Conservation (phyloP, 1,140 invertebrate species). For the Atta colombica region DNA sequence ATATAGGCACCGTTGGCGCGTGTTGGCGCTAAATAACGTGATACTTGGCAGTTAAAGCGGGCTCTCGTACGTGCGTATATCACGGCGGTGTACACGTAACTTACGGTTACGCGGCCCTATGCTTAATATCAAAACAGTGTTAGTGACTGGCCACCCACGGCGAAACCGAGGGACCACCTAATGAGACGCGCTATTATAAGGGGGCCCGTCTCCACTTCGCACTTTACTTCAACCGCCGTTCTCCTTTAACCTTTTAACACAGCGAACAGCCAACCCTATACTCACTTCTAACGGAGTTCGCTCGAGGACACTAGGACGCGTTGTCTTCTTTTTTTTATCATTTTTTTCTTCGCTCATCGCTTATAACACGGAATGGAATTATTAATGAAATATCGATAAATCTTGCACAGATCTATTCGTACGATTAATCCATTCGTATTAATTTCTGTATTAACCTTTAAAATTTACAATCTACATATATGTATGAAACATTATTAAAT, state of each 20-base stretch:
- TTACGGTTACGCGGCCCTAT: slow-evolving; percentile 69
- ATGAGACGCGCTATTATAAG: slow-evolving; percentile 75
- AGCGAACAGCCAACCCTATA: slow-evolving; percentile 76
- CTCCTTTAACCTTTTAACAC: slow-evolving; percentile 73
- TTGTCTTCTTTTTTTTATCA: neutral
- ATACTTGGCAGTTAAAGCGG: slow-evolving; percentile 75
- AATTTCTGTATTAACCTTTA: neutral
- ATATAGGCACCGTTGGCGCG: slow-evolving; percentile 49
- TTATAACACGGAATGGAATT: neutral
- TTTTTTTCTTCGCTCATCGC: neutral
- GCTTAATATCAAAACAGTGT: slow-evolving; percentile 84
- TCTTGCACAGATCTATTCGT: neutral
- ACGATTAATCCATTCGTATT: neutral
- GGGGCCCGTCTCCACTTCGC: slow-evolving; percentile 75
- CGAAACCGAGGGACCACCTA: slow-evolving; percentile 72
- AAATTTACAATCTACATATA: neutral
- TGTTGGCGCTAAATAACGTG: slow-evolving; percentile 74
- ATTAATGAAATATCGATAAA: slow-evolving; percentile 1
- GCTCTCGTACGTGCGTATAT: slow-evolving; percentile 69
- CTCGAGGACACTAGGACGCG: slow-evolving; percentile 40
- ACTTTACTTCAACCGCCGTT: slow-evolving; percentile 73
- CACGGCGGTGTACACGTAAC: slow-evolving; percentile 65
- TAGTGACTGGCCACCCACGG: slow-evolving; percentile 79
- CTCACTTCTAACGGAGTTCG: slow-evolving; percentile 75
- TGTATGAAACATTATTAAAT: no score